phyloP scores from a whole-genome alignment of 2,113 vertebrate genomes.

The Amia ocellicauda region DNA sequence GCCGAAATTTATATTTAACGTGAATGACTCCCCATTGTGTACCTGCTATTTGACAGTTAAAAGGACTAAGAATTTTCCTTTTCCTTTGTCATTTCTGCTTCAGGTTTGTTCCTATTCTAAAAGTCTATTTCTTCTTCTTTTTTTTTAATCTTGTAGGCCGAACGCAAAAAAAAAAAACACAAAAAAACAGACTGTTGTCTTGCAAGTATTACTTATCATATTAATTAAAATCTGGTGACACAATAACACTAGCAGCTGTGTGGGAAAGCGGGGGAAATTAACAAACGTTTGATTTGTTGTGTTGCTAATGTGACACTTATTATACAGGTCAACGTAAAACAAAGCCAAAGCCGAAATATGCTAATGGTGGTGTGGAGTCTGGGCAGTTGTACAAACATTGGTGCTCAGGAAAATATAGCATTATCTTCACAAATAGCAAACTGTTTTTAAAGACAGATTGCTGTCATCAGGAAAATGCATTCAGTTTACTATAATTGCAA shows the following conservation, averaged over 20 bases:
- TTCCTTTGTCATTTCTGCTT: conserved; percentile 23
- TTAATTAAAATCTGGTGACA: conserved; percentile 99
- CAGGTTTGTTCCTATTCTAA: conserved; percentile 38
- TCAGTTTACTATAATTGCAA: conserved; percentile 45
- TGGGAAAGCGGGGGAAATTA: conserved; percentile 91
- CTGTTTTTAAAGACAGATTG: conserved; percentile 49
- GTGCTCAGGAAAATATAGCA: conserved; percentile 70
- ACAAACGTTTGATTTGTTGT: conserved; percentile 97
- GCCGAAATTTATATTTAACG: conserved; percentile 48
- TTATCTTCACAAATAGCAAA: conserved; percentile 64
- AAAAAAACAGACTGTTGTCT: conserved; percentile 81
- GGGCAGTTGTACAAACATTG: conserved; percentile 73
- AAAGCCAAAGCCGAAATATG: conserved; percentile 87
- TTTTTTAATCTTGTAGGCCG: conserved; percentile 57
- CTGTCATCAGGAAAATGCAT: conserved; percentile 66
- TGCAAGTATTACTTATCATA: conserved; percentile 99
- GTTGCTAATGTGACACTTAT: conserved; percentile 98
- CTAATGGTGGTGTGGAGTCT: conserved; percentile 82
- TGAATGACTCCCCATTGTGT: conserved; percentile 19
- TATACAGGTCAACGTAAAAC: conserved; percentile 96
- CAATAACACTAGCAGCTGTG: conserved; percentile 92
- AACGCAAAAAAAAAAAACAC: conserved; percentile 54
- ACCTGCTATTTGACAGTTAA: conserved; percentile 39
- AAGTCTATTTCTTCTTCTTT: conserved; percentile 40
- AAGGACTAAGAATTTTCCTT: conserved; percentile 48